Base-by-base conservation (phyloP, 2,113 vertebrate genomes). In the Cricetomys ansorgei region DNA sequence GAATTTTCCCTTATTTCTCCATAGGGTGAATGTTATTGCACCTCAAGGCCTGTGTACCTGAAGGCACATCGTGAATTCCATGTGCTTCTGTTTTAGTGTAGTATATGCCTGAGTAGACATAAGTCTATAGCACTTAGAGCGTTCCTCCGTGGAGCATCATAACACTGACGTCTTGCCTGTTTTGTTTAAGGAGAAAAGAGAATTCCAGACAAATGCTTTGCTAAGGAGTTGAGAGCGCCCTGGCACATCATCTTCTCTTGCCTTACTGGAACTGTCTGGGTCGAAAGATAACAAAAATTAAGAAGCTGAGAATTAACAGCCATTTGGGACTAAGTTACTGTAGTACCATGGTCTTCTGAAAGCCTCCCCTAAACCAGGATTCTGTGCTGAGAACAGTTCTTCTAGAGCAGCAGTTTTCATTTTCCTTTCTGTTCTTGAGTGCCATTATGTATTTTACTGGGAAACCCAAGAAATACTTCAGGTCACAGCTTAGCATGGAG, bases 401-500 rank as follows among this genome's bases (percentile, higher is more conserved):
- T 29, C 59, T 45, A 85, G 83, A 65, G 29, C 62, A 37, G 81
- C 15, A 5, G 17, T 34, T 62, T 84, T 87, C 37, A 15, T 89
- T 85, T 79, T 27, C 23, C 3, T 43, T 62, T 67, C 50, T 27
- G 77, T 59, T 15, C 48, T 80, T 69, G 3, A 59, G 69, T 34
- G 83, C 69, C 45, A 57, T 55, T 45, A 87, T 96, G 31, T 12
- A 70, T 76, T 90, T 94, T 87, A 83, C 62, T 34, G 67, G 86
- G 73, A 89, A 85, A 79, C 70, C 17, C 45, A 93, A 96, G 43
- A 89, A 86, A 50, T 25, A 27, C 3, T 88, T 93, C 76, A 89
- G 0, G 57, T 62, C 16, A 77, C 37, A 81, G 34, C 12, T 88
- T 72, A 59, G 21, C n/a, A 64, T 62, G n/a, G 3, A 48, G 57